Percentiles rank a stretch among this genome's conserved stretches.
These are phyloP conservation scores for Podarcis muralis DNA, from an alignment of 2,113 vertebrate genomes.

Conservation along the genomic window DNA sequence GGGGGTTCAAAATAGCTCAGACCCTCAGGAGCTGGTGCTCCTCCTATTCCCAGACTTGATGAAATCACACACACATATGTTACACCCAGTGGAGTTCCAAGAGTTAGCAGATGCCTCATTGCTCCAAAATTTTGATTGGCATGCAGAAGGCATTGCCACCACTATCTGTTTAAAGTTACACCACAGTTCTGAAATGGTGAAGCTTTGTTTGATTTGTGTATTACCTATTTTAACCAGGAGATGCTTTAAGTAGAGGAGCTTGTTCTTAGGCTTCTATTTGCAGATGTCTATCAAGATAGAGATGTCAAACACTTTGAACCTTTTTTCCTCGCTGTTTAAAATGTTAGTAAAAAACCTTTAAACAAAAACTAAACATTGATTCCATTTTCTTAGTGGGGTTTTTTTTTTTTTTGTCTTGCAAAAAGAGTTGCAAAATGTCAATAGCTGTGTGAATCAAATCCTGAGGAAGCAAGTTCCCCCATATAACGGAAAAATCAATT, in stretches of 20 bases:
- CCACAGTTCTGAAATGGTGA: background rate
- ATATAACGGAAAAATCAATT: background rate
- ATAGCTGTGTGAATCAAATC: background rate
- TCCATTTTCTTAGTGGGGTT: background rate
- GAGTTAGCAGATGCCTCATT: background rate
- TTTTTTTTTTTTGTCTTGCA: background rate
- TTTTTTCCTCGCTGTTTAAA: background rate
- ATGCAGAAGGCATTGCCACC: background rate
- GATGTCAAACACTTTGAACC: background rate
- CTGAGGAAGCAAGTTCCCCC: background rate
- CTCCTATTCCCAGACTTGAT: background rate
- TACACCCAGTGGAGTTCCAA: background rate
- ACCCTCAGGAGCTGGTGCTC: background rate
- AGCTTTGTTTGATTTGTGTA: background rate
- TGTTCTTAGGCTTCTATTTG: background rate
- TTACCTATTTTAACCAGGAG: background rate
- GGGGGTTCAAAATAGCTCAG: no score
- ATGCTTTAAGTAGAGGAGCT: background rate
- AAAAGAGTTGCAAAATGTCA: background rate
- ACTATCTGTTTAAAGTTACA: background rate
- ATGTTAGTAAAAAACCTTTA: slow-evolving; percentile 1
- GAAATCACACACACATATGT: background rate
- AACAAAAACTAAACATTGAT: slow-evolving; percentile 1
- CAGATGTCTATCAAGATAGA: background rate
- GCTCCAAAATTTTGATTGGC: background rate